These are phyloP conservation scores for Acrobasis repandana DNA, from an alignment of 2,888 invertebrate species.

Conservation along the genomic window DNA sequence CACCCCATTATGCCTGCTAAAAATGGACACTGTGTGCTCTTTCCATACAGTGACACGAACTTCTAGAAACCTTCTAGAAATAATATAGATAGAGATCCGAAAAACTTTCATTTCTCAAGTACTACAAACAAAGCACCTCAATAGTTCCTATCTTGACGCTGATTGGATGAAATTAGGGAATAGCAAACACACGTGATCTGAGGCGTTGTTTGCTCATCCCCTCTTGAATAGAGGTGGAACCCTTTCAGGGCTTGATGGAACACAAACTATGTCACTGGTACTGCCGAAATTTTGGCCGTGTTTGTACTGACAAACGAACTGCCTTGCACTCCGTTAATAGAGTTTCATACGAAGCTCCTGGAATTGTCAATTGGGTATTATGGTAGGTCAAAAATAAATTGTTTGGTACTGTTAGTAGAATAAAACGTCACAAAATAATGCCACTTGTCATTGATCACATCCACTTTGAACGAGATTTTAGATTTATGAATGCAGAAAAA, in stretches of 20 bases:
- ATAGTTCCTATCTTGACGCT: conserved; percentile 49
- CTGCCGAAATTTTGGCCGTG: conserved; percentile 67
- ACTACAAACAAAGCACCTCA: conserved; percentile 16
- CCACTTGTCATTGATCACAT: too few species aligned
- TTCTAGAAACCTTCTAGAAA: too few species aligned
- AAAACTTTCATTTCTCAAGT: not conserved
- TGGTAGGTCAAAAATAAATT: too few species aligned
- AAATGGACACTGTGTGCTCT: too few species aligned
- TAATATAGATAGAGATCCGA: too few species aligned
- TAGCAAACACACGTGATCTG: conserved; percentile 60
- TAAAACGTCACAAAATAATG: too few species aligned
- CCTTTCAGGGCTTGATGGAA: conserved; percentile 74
- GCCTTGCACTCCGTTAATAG: conserved; percentile 58
- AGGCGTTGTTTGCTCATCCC: conserved; percentile 56
- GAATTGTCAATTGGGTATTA: too few species aligned
- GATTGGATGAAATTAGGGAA: conserved; percentile 67
- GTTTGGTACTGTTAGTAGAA: too few species aligned
- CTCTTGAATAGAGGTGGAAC: conserved; percentile 56
- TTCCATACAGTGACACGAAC: too few species aligned
- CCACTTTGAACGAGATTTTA: too few species aligned
- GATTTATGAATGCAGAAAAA: too few species aligned
- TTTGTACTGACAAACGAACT: conserved; percentile 65
- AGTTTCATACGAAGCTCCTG: conserved; percentile 46
- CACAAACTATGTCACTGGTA: conserved; percentile 75
- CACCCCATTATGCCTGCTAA: too few species aligned